Base-by-base conservation (phyloP, 2,113 vertebrate genomes). In the Oenanthe oenanthe region DNA sequence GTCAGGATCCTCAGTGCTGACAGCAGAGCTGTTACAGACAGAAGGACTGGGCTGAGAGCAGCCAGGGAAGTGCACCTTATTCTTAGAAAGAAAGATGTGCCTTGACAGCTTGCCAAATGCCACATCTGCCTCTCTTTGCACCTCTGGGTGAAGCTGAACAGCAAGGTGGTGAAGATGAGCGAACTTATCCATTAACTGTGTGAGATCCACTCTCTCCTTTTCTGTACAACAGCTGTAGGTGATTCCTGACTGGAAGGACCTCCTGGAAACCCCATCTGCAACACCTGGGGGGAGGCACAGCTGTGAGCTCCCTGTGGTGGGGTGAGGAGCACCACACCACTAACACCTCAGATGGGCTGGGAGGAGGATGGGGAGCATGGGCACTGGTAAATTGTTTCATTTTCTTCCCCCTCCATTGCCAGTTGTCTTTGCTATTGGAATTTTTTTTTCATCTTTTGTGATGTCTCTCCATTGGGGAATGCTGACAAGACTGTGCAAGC, bases 101-200 rank as follows among this genome's bases (percentile, higher is more conserved):
- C 91, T 93, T 97, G 96, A 96, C 93, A 97, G 72, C 95, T 82
- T 96, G 96, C 97, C 97, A 97, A 85, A 95, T 92, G 90, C 92
- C 96, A 94, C 97, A 97, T 97, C 97, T 97, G 97, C 93, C 92
- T 97, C 90, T 95, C 84, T 96, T 97, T 97, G 84, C 96, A 97
- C 97, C 95, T 97, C 95, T 51, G 95, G 92, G 86, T 57, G 93
- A 97, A 92, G 92, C 95, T 91, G 94, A 96, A 45, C 90, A 94
- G 66, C 91, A 95, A 97, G 95, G 94, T 96, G 93, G 62, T 86
- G 90, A 92, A 93, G 94, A 93, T 42, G 90, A 97, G 81, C 0
- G 4, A 95, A 90, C 75, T 94, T 78, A 77, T 91, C 93, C 92
- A 94, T 97, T 97, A 97, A 93, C 84, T 1, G 25, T 60, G 88